phyloP scores from a whole-genome alignment of 2,113 vertebrate genomes.

The Gulo gulo region DNA sequence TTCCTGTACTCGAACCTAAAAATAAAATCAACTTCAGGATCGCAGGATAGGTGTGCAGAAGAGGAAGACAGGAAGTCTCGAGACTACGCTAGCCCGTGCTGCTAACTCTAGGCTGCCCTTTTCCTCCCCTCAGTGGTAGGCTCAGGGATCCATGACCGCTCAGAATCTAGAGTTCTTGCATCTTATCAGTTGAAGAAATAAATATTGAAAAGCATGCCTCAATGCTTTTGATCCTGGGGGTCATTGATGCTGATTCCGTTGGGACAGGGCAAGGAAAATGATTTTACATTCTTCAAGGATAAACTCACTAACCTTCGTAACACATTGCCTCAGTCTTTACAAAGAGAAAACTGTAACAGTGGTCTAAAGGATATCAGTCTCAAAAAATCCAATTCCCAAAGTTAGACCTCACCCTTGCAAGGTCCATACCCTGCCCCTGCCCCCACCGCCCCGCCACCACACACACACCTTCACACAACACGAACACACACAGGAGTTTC shows the following conservation, averaged over 20 bases:
- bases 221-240: neutral
- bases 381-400: neutral
- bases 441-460: neutral
- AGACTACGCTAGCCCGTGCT: fast-evolving
- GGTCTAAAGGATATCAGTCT: neutral
- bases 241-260: neutral
- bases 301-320: neutral
- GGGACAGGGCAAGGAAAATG: neutral
- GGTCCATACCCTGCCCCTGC: neutral
- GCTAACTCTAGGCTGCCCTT: neutral
- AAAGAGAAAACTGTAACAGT: neutral
- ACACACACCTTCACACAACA: neutral
- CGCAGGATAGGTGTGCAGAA: neutral
- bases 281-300: neutral
- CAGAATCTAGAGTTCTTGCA: neutral
- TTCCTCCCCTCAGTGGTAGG: neutral
- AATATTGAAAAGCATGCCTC: neutral
- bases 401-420: neutral
- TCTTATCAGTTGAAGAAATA: neutral
- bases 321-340: neutral
- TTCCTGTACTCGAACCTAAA: conserved; percentile 71
- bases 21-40: conserved; percentile 70
- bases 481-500: neutral
- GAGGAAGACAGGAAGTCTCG: neutral
- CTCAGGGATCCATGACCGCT: neutral